A percentile compares a stretch with the other conserved stretches of the same genome.
Conservation (phyloP, 2,888 invertebrate genomes). For the Drosophila lacicola region DNA sequence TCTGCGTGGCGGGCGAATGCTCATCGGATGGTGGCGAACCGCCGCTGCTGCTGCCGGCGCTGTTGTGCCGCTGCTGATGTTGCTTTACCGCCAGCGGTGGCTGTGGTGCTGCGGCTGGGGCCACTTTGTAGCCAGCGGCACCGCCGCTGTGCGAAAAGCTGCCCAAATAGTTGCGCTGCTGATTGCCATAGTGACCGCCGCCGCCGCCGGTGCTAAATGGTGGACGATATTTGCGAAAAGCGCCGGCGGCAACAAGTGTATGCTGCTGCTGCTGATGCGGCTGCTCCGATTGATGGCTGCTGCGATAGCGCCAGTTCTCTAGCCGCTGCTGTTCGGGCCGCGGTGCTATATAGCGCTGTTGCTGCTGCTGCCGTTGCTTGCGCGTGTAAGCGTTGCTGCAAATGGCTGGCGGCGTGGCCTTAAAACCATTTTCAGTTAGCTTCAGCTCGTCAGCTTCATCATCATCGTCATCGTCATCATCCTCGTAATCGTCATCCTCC, state of each 20-base stretch:
- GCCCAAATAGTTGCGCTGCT: conserved; percentile 77
- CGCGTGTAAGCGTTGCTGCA: conserved; percentile 64
- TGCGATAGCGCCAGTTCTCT: conserved; percentile 84
- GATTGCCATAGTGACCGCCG: conserved; percentile 69
- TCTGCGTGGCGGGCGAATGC: conserved; percentile 59
- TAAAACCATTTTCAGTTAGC: conserved; percentile 15
- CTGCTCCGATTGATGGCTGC: conserved; percentile 72
- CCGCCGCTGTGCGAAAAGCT: conserved; percentile 80
- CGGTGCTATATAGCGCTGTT: conserved; percentile 55
- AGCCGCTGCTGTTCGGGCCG: conserved; percentile 45
- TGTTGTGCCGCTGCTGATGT: conserved; percentile 53
- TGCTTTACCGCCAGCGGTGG: conserved; percentile 7
- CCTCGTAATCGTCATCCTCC: conserved; percentile 57
- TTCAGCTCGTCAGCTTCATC: conserved; percentile 23
- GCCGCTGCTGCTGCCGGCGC: conserved; percentile 65
- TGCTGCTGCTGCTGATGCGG: conserved; percentile 52
- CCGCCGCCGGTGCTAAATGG: conserved; percentile 68
- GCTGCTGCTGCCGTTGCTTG: conserved; percentile 66
- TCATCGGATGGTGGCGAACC: conserved; percentile 81
- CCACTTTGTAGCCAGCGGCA: conserved; percentile 68
- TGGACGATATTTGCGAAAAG: conserved; percentile 73
- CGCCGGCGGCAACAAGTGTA: conserved; percentile 2
- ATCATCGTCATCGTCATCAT: conserved; percentile 44
- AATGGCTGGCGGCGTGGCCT: conserved; percentile 46
- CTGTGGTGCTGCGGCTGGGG: conserved; percentile 50